Evolutionary conservation across 1,140 invertebrate species (phyloP).

Genomic region (Anadara kagoshimensis): DNA sequence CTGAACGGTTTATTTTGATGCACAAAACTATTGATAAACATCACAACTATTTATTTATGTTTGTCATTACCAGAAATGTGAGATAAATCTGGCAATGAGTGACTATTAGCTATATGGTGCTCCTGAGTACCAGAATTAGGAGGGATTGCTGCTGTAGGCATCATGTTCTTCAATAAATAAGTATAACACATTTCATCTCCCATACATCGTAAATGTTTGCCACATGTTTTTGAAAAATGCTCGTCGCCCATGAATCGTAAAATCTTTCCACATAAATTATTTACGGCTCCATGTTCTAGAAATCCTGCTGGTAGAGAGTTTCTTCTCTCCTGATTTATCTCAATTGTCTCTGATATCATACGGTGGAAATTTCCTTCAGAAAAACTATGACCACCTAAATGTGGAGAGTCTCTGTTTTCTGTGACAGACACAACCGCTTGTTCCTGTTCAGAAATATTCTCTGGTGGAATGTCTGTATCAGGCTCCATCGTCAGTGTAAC

Average conservation of each 20-base stretch:
- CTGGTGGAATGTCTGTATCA: too few species aligned
- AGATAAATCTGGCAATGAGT: constrained; percentile 5
- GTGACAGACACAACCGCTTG: too few species aligned
- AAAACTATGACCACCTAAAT: too few species aligned
- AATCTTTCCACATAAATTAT: constrained; percentile 44
- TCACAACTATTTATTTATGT: too few species aligned
- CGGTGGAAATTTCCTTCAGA: too few species aligned
- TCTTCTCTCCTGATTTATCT: constrained; percentile 8
- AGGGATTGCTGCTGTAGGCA: constrained; percentile 3
- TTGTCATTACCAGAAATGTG: too few species aligned
- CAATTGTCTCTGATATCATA: too few species aligned
- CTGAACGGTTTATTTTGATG: too few species aligned
- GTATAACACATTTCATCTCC: constrained; percentile 48
- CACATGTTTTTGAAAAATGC: constrained; percentile 45
- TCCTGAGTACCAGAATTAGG: not conserved
- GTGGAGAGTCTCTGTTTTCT: too few species aligned
- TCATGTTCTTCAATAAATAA: constrained; percentile 37
- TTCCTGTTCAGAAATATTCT: too few species aligned
- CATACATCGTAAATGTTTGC: constrained; percentile 44
- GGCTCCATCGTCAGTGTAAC: too few species aligned
- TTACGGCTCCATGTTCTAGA: constrained; percentile 37
- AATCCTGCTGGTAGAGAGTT: constrained; percentile 33
- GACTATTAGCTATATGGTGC: not conserved
- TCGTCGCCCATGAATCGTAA: constrained; percentile 50
- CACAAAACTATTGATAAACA: too few species aligned